Base-by-base conservation (phyloP, 2,888 invertebrate genomes). In the Erebia palarica region DNA sequence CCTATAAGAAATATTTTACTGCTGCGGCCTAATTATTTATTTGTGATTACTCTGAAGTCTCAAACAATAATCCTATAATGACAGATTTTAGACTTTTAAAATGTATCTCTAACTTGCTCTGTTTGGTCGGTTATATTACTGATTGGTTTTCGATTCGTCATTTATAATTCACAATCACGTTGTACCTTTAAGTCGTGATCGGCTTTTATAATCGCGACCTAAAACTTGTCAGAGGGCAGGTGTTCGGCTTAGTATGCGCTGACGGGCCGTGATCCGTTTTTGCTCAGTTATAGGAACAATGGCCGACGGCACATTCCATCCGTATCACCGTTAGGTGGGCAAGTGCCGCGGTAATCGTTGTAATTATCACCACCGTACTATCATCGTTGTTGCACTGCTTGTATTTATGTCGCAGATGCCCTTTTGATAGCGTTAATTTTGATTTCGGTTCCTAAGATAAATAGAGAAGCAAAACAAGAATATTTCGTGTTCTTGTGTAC, bases 301-400 rank as follows among this genome's bases (percentile, higher is more conserved):
- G 89, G 86, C 85, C 86, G 84, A 75, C 78, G 79, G 80, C 86
- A 84, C 92, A 91, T 91, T 90, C 92, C 91, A 82, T 80, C 83
- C 77, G 79, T 81, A 83, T 81, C 89, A 89, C 91, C 91, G 92
- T 91, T 91, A 91, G 78, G 81, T 82, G 82, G 64, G 76, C 84
- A 81, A 78, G 84, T 87, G 85, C 84, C 82, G 79, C 79, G 78
- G 84, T 87, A 86, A 88, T 89, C 84, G 86, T 78, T 76, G 82
- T 87, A 80, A 85, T 86, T 82, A 84, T 84, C 84, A 80, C 69
- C 70, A 36, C 60, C 42, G 59, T 42, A 51, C 44, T 27, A 58
- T 58, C 57, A 27, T 58, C 57, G 13, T 27, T 27, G 13, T 49
- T 49, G 11, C 49, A 49, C 18, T 53, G 60, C 60, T 49, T 58